Evolutionary conservation across 2,888 invertebrate genomes (phyloP), one percentile per base, ranked within the genome.

Genomic region (Poecilus cupreus): DNA sequence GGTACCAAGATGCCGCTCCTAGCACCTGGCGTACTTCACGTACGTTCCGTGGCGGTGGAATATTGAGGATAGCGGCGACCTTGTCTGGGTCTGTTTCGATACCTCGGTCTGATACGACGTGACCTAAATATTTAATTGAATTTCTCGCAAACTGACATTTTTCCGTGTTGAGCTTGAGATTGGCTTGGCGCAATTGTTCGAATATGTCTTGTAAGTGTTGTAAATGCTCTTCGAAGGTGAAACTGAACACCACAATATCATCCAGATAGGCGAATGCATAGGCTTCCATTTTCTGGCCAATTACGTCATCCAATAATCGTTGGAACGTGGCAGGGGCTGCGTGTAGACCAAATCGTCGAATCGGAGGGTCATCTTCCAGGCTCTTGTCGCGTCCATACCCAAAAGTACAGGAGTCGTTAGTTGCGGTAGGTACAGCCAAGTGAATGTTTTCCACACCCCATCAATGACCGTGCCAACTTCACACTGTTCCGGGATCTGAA

Each of bases 1-100:
- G 80, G 78, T 86, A 88, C 84, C 86, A 88, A 0, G 84, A 83
- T 4, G 83, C 82, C 54, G 86, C 77, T 0, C 86, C 87, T 0
- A 88, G 72, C 39, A 86, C 85, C 11, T 82, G 24, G 8, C 84
- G 78, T 6, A 85, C 37, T 49, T 84, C 57, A n/a, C 83, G 82
- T 86, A 37, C 32, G 26, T 54, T 22, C 24, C 24, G 1, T 1
- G 54, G 54, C 11, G 54, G 24, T 22, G 54, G 2, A 5, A 26
- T 3, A 3, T 2, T 13, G 11, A 49, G 1, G n/a, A 83, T 77
- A 10, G 82, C 76, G 37, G 51, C 72, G 22, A 82, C 64, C 60
- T 83, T 82, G 13, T 76, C 54, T 5, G 49, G 68, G 32, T 82
- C 68, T 10, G 76, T 78, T 22, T 51, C 18, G 54, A 78, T 83